Evolutionary conservation across 2,888 invertebrate genomes (phyloP).

Genomic region (Mythimna lalbum): DNA sequence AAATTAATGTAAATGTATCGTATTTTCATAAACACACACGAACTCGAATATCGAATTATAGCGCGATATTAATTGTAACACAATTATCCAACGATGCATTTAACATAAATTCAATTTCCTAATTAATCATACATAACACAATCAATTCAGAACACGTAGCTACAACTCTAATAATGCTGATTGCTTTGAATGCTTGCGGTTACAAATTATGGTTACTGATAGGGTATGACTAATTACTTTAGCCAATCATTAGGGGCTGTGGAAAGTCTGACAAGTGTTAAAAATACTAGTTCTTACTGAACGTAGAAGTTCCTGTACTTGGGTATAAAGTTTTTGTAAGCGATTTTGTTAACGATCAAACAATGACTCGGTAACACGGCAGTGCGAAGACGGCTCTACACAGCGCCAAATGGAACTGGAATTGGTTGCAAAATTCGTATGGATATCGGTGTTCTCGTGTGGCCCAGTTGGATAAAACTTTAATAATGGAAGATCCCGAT

Average conservation of each 20-base stretch:
- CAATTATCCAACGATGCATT: constrained; percentile 45
- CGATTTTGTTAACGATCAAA: constrained; percentile 52
- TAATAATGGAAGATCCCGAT: constrained; percentile 82
- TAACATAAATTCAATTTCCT: constrained; percentile 53
- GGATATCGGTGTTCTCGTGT: constrained; percentile 72
- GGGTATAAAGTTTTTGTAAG: constrained; percentile 50
- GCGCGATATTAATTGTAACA: constrained; percentile 31
- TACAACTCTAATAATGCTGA: constrained; percentile 48
- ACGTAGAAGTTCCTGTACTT: constrained; percentile 17
- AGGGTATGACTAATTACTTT: constrained; percentile 30
- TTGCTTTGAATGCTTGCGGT: constrained; percentile 49
- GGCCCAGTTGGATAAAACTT: constrained; percentile 82
- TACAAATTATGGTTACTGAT: constrained; percentile 30
- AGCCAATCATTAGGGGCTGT: background rate
- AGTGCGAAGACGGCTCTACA: constrained; percentile 49
- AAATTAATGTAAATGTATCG: background rate
- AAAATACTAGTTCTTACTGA: constrained; percentile 18
- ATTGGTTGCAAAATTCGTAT: constrained; percentile 69
- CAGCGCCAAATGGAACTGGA: constrained; percentile 57
- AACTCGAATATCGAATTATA: constrained; percentile 10
- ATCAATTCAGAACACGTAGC: constrained; percentile 44
- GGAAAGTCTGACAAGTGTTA: background rate
- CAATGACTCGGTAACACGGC: constrained; percentile 52
- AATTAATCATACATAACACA: constrained; percentile 55
- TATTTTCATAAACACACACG: constrained; percentile 14